Evolutionary conservation across 37 sponge, comb jelly and placozoan species (phyloP), one percentile per base, ranked within the genome.

Genomic region (Theonella swinhoei): DNA sequence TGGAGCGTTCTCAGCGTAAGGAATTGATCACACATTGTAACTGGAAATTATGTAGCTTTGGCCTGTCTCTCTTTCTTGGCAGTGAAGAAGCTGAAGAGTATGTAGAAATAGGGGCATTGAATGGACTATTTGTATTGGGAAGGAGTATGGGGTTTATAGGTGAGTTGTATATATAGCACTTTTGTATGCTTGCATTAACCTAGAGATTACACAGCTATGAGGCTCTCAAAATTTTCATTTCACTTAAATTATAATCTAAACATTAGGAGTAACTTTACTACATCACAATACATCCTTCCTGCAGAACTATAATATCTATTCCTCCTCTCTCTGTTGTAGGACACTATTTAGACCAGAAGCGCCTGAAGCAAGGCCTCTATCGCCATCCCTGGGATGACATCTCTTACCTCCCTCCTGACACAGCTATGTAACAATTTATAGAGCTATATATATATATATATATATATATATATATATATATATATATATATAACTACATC

Each of bases 381-480:
- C 87, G 98, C 30, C 98, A 98, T 67, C 98, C 98, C 1, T 98
- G 98, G 98, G 98, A 98, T 63, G 98, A 98, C 88, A 98, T 98
- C 69, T 85, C 98, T 37, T 98, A 98, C 81, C 54, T 98, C 67
- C 38, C 65, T 22, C 98, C 98, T 0, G 91, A 91, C 54, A 14
- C 14, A 14, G 54, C 54, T 14, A 47, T 47, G 54, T 47, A 14
- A 47, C 4, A n/a, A n/a, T n/a, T n/a, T 8, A 25, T 29, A 64
- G 28, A 29, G 64, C 64, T 5, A 2, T 29, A 9, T 64, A 64
- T n/a, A n/a, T n/a, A n/a, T n/a, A n/a, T n/a, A n/a, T n/a, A n/a
- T n/a, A n/a, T n/a, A n/a, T n/a, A n/a, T n/a, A n/a, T n/a, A n/a
- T n/a, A n/a, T n/a, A n/a, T n/a, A n/a, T n/a, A n/a, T n/a, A n/a